phyloP scores from a whole-genome alignment of 2,888 invertebrate species.

The Lasioglossum vierecki region DNA sequence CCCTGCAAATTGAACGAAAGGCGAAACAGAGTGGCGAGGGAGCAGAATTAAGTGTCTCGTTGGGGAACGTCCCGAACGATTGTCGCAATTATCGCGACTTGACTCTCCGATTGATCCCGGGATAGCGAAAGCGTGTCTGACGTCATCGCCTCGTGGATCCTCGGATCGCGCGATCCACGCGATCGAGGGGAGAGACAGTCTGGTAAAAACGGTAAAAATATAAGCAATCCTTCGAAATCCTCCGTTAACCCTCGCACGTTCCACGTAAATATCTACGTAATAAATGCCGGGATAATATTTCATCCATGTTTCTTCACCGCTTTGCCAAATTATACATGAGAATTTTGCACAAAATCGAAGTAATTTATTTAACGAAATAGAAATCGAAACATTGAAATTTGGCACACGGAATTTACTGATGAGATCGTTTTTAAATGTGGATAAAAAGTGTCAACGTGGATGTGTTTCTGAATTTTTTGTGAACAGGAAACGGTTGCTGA shows the following conservation, averaged over 20 bases:
- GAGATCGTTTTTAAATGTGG: not conserved
- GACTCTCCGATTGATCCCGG: slow-evolving; percentile 82
- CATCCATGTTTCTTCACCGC: not conserved
- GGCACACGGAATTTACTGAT: not conserved
- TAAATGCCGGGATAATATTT: too few relatives aligned
- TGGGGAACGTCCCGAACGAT: slow-evolving; percentile 77
- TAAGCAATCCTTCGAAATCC: not conserved
- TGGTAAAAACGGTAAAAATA: not conserved
- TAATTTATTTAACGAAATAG: not conserved
- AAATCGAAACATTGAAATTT: not conserved
- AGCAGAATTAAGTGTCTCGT: slow-evolving; percentile 71
- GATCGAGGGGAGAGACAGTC: not conserved
- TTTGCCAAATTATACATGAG: not conserved
- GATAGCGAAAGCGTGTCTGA: slow-evolving; percentile 58
- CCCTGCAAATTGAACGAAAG: slow-evolving; percentile 50
- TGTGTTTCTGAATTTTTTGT: not conserved
- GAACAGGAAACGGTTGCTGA: not conserved
- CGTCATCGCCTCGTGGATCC: slow-evolving; percentile 69
- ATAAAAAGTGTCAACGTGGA: too few relatives aligned
- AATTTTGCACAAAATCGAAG: not conserved
- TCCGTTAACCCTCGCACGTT: not conserved
- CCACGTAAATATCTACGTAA: not conserved
- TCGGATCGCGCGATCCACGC: not conserved
- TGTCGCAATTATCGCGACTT: slow-evolving; percentile 83
- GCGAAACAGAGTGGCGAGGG: slow-evolving; percentile 47